phyloP scores from a whole-genome alignment of 2,888 invertebrate genomes.

The Agrochola litura region DNA sequence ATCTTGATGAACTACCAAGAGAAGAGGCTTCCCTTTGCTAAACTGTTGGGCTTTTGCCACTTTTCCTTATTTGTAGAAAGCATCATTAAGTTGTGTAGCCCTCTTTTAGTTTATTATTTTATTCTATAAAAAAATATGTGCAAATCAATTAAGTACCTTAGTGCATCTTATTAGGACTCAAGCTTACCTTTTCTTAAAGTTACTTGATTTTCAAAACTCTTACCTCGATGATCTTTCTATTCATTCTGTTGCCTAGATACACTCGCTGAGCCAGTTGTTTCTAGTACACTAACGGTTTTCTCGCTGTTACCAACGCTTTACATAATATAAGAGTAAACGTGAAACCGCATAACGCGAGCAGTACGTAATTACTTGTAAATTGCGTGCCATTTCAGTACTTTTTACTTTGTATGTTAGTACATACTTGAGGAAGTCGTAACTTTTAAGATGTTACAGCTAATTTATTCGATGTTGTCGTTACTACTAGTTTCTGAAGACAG shows the following conservation, averaged over 20 bases:
- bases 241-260: conserved; percentile 29
- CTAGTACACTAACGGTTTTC: conserved; percentile 67
- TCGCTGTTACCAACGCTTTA: conserved; percentile 69
- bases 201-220: neutral
- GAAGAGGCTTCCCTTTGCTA: too few relatives aligned
- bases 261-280: conserved; percentile 43
- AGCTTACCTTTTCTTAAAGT: neutral
- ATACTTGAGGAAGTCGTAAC: conserved; percentile 43
- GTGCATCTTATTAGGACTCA: neutral
- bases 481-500: conserved; percentile 17
- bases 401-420: conserved; percentile 43
- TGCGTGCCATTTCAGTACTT: conserved; percentile 46
- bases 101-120: neutral
- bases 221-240: neutral
- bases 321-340: conserved; percentile 72
- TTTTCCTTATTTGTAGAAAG: neutral
- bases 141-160: neutral
- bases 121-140: neutral
- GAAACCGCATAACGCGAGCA: conserved; percentile 52
- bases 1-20: neutral
- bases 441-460: conserved; percentile 35
- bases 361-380: conserved; percentile 46
- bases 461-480: conserved; percentile 35
- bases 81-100: too few relatives aligned
- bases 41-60: neutral